These are phyloP conservation scores for Condylostylus longicornis DNA, from an alignment of 1,140 invertebrate genomes.

Conservation along the genomic window DNA sequence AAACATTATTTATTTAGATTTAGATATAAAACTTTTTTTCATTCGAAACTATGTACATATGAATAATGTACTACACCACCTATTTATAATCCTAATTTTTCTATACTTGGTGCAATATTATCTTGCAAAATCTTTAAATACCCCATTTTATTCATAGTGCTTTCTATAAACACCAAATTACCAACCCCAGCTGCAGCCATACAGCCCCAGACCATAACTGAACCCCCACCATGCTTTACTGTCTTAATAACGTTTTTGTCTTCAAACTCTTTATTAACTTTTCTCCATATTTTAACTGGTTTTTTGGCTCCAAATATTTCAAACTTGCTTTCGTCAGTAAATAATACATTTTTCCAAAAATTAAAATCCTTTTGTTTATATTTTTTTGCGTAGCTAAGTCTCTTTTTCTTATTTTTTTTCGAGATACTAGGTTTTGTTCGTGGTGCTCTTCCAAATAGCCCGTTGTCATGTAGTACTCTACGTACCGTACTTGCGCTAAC, in stretches of 20 bases:
- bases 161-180: slow-evolving; percentile 12
- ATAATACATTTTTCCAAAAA: neutral
- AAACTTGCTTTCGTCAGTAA: neutral
- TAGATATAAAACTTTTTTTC: too few species aligned
- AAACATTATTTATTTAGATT: too few species aligned
- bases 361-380: neutral
- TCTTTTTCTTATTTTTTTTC: neutral
- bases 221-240: slow-evolving; percentile 26
- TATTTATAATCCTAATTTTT: slow-evolving; percentile 10
- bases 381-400: neutral
- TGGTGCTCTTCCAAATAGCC: neutral
- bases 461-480: neutral
- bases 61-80: too few species aligned
- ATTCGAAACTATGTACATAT: too few species aligned
- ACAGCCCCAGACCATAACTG: slow-evolving; percentile 25
- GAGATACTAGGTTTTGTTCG: neutral
- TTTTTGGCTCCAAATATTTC: slow-evolving; percentile 4
- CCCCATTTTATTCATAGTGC: slow-evolving; percentile 7
- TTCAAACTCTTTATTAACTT: slow-evolving; percentile 4
- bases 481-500: too few species aligned
- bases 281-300: slow-evolving; percentile 6
- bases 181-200: slow-evolving; percentile 15
- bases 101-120: slow-evolving; percentile 9
- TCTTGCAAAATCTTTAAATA: slow-evolving; percentile 12
- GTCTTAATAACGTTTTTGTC: slow-evolving; percentile 15